phyloP scores from a whole-genome alignment of 2,888 invertebrate species.

The Platerodrilus igneus region DNA sequence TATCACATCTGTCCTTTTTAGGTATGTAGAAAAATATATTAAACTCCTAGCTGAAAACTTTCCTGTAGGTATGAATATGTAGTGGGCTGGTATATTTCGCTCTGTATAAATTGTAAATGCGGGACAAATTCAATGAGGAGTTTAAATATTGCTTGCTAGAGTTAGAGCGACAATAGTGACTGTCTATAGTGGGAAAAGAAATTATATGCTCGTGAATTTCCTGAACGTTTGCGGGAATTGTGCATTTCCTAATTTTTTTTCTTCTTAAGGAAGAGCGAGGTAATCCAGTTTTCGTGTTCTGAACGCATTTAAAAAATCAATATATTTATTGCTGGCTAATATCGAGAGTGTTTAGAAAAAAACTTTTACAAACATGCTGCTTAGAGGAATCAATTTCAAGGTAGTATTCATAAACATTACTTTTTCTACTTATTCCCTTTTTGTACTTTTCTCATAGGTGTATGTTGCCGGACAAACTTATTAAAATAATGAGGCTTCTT shows the following conservation, averaged over 20 bases:
- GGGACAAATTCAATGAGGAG: constrained; percentile 7
- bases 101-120: constrained; percentile 13
- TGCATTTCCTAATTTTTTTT: constrained; percentile 2
- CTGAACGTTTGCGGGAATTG: constrained; percentile 4
- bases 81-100: neutral
- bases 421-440: constrained; percentile 9
- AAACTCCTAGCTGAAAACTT: constrained; percentile 14
- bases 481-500: too few relatives aligned
- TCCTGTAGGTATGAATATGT: constrained; percentile 1
- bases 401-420: constrained; percentile 15
- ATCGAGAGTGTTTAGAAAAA: constrained; percentile 1
- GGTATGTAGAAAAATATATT: constrained; percentile 9
- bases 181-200: constrained; percentile 12
- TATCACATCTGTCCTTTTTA: constrained; percentile 16
- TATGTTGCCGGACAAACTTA: too few relatives aligned
- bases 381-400: constrained; percentile 5
- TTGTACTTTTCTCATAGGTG: too few relatives aligned
- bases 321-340: constrained; percentile 13
- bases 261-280: neutral
- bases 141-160: constrained; percentile 18
- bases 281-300: constrained; percentile 5
- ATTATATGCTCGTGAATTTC: constrained; percentile 12
- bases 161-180: constrained; percentile 14
- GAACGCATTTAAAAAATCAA: constrained; percentile 13
- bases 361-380: constrained; percentile 8